Percentiles rank a stretch among this genome's conserved stretches.
These are phyloP conservation scores for Bujurquina vittata DNA, from an alignment of 2,113 vertebrate species.

Conservation along the genomic window DNA sequence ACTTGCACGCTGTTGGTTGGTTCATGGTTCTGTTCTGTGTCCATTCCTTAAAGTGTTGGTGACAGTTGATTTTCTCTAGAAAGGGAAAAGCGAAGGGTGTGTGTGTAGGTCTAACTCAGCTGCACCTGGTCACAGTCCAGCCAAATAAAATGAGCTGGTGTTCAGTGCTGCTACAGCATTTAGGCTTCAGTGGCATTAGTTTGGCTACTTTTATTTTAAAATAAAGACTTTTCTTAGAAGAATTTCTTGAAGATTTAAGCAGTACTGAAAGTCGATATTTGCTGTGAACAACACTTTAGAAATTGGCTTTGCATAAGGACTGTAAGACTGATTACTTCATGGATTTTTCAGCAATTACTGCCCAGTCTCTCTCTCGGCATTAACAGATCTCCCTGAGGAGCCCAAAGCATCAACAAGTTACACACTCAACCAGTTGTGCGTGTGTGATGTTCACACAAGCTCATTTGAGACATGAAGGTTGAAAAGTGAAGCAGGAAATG, in stretches of 20 bases:
- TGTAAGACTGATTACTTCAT: slow-evolving; percentile 13
- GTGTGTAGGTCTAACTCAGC: slow-evolving; percentile 18
- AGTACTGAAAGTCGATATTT: slow-evolving; percentile 5
- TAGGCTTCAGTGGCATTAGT: background rate
- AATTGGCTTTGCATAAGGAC: background rate
- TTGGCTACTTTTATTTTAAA: slow-evolving; percentile 14
- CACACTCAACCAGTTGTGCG: background rate
- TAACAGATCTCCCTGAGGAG: slow-evolving; percentile 2
- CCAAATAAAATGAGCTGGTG: background rate
- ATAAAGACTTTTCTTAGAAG: background rate
- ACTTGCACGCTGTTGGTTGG: background rate
- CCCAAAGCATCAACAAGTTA: background rate
- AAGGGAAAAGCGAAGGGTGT: background rate
- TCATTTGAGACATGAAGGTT: slow-evolving; percentile 46
- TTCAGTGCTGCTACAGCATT: background rate
- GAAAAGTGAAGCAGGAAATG: slow-evolving; percentile 58
- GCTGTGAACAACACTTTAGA: background rate
- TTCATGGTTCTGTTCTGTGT: slow-evolving; percentile 2
- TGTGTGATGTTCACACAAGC: slow-evolving; percentile 12
- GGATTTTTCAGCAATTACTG: slow-evolving; percentile 21
- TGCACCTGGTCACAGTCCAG: slow-evolving; percentile 35
- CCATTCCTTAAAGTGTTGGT: background rate
- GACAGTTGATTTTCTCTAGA: background rate
- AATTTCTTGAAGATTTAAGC: background rate
- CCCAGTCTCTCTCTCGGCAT: background rate